Conservation (phyloP, 1,140 invertebrate genomes). For the Cecropterus lyciades region DNA sequence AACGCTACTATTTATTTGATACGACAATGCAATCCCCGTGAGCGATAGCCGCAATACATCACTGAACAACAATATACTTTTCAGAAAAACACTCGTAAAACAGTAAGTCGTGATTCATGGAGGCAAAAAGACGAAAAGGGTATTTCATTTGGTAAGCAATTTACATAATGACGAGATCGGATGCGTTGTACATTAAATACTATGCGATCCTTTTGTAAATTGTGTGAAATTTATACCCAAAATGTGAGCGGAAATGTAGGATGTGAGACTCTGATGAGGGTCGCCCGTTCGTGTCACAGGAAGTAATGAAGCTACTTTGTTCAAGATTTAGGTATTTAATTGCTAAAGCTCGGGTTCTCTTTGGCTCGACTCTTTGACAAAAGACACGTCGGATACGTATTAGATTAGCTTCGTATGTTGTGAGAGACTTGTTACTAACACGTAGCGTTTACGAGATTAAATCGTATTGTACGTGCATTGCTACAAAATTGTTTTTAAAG, state of each 20-base stretch:
- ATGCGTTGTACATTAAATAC: slow-evolving; percentile 29
- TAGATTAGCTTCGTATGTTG: slow-evolving; percentile 7
- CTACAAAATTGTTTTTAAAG: no score
- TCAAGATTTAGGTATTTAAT: slow-evolving; percentile 54
- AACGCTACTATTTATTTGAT: slow-evolving; percentile 18
- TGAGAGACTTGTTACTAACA: neutral
- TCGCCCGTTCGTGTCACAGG: slow-evolving; percentile 46
- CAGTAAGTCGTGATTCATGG: slow-evolving; percentile 16
- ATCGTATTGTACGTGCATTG: neutral
- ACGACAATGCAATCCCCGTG: slow-evolving; percentile 19
- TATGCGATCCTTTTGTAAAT: slow-evolving; percentile 38
- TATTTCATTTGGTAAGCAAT: slow-evolving; percentile 15
- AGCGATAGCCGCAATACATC: slow-evolving; percentile 19
- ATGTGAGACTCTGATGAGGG: slow-evolving; percentile 48
- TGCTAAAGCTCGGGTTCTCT: slow-evolving; percentile 38
- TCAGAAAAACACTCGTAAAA: slow-evolving; percentile 21
- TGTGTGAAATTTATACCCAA: slow-evolving; percentile 47
- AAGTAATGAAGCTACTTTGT: slow-evolving; percentile 61
- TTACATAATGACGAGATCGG: slow-evolving; percentile 30
- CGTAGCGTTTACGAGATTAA: neutral
- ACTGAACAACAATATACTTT: slow-evolving; percentile 27
- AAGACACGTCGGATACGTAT: slow-evolving; percentile 2
- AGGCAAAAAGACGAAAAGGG: slow-evolving; percentile 8
- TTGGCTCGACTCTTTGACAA: slow-evolving; percentile 11
- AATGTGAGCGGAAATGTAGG: slow-evolving; percentile 43